Percentiles rank a stretch among this genome's conserved stretches.
Evolutionary conservation across 2,888 invertebrate genomes (phyloP).

Genomic region (Hofmannophila pseudospretella): DNA sequence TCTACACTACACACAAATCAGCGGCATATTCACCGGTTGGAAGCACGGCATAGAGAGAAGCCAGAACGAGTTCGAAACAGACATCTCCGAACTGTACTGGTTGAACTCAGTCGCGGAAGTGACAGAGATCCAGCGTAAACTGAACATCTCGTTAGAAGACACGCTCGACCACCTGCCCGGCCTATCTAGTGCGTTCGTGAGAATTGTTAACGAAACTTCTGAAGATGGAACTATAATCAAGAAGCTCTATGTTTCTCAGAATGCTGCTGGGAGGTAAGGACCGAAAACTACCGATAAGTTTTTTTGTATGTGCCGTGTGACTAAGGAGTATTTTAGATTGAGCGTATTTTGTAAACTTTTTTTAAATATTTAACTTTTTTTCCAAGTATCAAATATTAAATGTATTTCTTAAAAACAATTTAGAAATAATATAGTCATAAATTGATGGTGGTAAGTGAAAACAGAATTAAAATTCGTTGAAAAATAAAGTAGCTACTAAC

Average conservation of each 20-base stretch:
- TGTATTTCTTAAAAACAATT: too few species aligned
- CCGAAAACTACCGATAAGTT: too few species aligned
- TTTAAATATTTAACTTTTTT: too few species aligned
- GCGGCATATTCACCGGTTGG: conserved; percentile 88
- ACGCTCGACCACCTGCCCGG: conserved; percentile 49
- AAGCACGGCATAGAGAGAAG: conserved; percentile 82
- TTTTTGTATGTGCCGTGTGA: too few species aligned
- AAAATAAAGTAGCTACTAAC: too few species aligned
- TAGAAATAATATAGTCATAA: too few species aligned
- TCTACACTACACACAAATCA: conserved; percentile 86
- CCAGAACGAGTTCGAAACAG: conserved; percentile 76
- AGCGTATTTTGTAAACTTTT: too few species aligned
- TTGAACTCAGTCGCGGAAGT: conserved; percentile 87
- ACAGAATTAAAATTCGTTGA: too few species aligned
- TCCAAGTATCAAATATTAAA: too few species aligned
- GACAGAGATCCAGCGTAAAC: conserved; percentile 80
- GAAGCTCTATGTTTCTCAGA: conserved; percentile 86
- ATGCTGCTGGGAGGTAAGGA: conserved; percentile 84
- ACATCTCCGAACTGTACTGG: conserved; percentile 82
- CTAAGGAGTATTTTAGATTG: too few species aligned
- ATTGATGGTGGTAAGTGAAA: too few species aligned
- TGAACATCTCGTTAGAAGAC: conserved; percentile 59
- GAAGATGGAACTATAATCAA: conserved; percentile 45
- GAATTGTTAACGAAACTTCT: conserved; percentile 70
- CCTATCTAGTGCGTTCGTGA: conserved; percentile 81